A percentile compares a stretch with the other conserved stretches of the same genome.
These are phyloP conservation scores for Hololepta plana DNA, from an alignment of 2,888 invertebrate genomes.

Conservation along the genomic window DNA sequence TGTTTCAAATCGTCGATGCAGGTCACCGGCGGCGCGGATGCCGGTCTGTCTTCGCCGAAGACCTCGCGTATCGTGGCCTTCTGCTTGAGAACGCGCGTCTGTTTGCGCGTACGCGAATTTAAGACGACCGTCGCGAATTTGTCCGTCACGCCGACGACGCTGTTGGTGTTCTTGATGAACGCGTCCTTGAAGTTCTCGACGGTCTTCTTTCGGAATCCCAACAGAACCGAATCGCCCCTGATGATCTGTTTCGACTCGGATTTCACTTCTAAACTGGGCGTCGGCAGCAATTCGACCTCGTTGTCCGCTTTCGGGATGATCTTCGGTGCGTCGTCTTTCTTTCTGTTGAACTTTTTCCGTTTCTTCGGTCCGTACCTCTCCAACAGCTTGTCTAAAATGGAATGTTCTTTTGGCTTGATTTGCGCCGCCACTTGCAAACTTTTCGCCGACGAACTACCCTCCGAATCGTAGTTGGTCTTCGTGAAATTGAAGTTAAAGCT, in stretches of 20 bases:
- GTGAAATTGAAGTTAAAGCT: constrained; percentile 35
- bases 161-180: constrained; percentile 41
- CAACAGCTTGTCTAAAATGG: constrained; percentile 47
- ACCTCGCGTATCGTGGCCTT: constrained; percentile 66
- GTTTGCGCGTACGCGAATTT: constrained; percentile 56
- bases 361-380: constrained; percentile 45
- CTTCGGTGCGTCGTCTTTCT: constrained; percentile 36
- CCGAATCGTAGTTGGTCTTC: constrained; percentile 44
- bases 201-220: constrained; percentile 50
- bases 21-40: constrained; percentile 60
- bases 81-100: constrained; percentile 52
- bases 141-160: constrained; percentile 36
- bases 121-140: constrained; percentile 52
- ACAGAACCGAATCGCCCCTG: constrained; percentile 39
- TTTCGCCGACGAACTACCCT: constrained; percentile 38
- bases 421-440: constrained; percentile 33
- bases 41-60: constrained; percentile 63
- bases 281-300: constrained; percentile 38
- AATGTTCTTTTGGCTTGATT: constrained; percentile 29
- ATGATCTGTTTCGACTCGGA: no score
- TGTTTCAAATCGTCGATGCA: constrained; percentile 29
- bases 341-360: constrained; percentile 33
- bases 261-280: constrained; percentile 42
- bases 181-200: constrained; percentile 46
- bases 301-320: constrained; percentile 36